These are phyloP conservation scores for Drosophila cognata DNA, from an alignment of 2,888 invertebrate species.

Conservation along the genomic window DNA sequence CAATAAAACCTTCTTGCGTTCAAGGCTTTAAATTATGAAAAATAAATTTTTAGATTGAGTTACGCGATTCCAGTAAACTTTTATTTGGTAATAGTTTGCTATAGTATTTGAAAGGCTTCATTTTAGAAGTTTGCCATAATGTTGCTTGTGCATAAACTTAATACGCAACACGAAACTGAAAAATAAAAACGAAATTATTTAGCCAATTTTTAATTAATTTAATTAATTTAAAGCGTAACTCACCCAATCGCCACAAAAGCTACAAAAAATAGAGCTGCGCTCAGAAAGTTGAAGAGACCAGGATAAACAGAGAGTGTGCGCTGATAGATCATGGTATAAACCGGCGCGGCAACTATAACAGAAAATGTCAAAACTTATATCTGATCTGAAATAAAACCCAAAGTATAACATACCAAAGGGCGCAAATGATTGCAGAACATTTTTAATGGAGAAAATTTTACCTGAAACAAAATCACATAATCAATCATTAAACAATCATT, in stretches of 20 bases:
- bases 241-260: conserved; percentile 78
- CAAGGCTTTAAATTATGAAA: not conserved
- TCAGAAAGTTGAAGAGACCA: conserved; percentile 87
- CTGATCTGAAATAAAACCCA: not conserved
- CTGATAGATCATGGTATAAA: conserved; percentile 89
- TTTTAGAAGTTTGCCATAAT: conserved; percentile 75
- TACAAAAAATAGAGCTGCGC: conserved; percentile 85
- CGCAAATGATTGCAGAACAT: conserved; percentile 88
- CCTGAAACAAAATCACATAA: conserved; percentile 81
- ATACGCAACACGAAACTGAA: conserved; percentile 75
- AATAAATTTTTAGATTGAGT: not conserved
- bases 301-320: conserved; percentile 86
- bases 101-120: conserved; percentile 31
- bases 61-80: not conserved
- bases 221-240: conserved; percentile 33
- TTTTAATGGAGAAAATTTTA: conserved; percentile 90
- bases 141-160: conserved; percentile 65
- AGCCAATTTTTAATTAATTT: no score
- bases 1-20: not conserved
- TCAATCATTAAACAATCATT: not conserved
- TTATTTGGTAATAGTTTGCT: not conserved
- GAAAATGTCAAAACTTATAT: not conserved
- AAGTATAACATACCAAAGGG: conserved; percentile 84
- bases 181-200: not conserved
- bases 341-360: conserved; percentile 86